Base-by-base conservation (phyloP, 2,113 vertebrate species). In the Podiceps cristatus region DNA sequence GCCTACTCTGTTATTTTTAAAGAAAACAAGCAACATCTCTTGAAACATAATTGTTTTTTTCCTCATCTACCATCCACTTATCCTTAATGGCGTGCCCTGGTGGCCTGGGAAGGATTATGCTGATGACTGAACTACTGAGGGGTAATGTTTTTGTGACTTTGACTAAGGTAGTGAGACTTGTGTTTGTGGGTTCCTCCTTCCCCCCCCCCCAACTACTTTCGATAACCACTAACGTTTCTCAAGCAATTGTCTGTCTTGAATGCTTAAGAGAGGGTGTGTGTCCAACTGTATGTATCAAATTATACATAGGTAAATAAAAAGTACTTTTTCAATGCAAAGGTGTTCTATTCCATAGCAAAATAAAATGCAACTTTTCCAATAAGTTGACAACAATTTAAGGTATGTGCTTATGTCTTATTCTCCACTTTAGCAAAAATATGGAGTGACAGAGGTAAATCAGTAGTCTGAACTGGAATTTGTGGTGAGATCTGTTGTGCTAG, bases 401-500 rank as follows among this genome's bases (percentile, higher is more conserved):
- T 9, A 15, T 72, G n/a, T 74, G 5, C 11, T 40, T 45, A 22
- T 24, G 11, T 71, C 25, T 42, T 55, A 17, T 29, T 78, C 23
- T 37, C 11, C 8, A 12, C n/a, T 45, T 25, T 0, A 16, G 13
- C 10, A n/a, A 66, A 53, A 40, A 27, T 5, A 24, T 5, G 5
- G 28, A 28, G 35, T 13, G 18, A 23, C 13, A 42, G 63, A 33
- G 14, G 12, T 56, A 47, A 66, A 60, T 64, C 5, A 5, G 9
- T 42, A 27, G 22, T 25, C 18, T 80, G 58, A 60, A 58, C 31
- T 78, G 52, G 40, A 89, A 45, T 40, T 78, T 37, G 33, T 42
- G 15, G 11, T 2, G 9, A 52, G 27, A 37, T 53, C 6, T 2
- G 0, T 4, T 4, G 3, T 2, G 1, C 27, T 53, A n/a, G 24